Base-by-base conservation (phyloP, 2,797 vertebrate species). In the Vespertilio murinus region DNA sequence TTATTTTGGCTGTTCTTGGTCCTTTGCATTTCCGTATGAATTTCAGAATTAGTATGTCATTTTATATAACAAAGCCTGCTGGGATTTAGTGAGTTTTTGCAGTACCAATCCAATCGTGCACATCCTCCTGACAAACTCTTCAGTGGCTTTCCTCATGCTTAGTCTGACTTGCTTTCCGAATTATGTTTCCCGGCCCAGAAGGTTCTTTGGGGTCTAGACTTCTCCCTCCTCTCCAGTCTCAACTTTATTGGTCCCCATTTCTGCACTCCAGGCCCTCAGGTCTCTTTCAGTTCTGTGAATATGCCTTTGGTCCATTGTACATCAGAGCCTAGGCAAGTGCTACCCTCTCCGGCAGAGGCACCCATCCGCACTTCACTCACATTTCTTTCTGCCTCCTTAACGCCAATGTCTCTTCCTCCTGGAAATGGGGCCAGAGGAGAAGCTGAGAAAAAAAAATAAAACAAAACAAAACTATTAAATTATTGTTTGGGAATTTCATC, bases 1-100 rank as follows among this genome's bases (percentile, higher is more conserved):
- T 79, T 94, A 90, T 91, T 93, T 95, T 91, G 67, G 65, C 23
- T 94, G 65, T 75, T 96, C 59, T 92, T 73, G 35, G 35, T 85
- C 45, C 70, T 90, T 87, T 81, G 54, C 67, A 89, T 91, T 95
- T 90, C 77, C 61, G 52, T 73, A 64, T 79, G 42, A 90, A 80
- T 86, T 93, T 94, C 61, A 96, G 52, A 95, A 88, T 93, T 73
- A 84, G 74, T 70, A 69, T 74, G 75, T 74, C 40, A 52, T 61
- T 79, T 79, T 85, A 54, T 56, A 52, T 83, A 95, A 91, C 18
- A 85, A 90, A 93, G 22, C 9, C 79, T 91, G 3, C 25, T 94
- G 69, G n/a, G 16, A 80, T 91, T 93, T 70, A 84, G 38, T 78
- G 49, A 5, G 22, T 78, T 35, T 91, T 65, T 89, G 6, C 18